Evolutionary conservation across 2,797 vertebrate genomes (phyloP).

Genomic region (Ispidina lecontei): DNA sequence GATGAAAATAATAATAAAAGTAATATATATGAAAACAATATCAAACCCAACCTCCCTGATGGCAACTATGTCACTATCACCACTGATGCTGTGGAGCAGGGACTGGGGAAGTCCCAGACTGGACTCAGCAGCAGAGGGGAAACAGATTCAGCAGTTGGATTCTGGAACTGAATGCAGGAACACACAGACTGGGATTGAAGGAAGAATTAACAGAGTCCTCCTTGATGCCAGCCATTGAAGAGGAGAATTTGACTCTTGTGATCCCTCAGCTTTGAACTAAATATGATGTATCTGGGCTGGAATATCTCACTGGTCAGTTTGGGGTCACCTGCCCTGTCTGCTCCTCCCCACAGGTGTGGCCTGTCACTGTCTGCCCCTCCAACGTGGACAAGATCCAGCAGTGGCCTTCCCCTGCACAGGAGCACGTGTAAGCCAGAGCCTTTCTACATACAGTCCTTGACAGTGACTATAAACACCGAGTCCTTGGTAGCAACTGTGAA

Average conservation of each 20-base stretch:
- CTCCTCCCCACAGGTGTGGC: not conserved
- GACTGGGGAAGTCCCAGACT: not conserved
- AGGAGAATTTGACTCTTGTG: not conserved
- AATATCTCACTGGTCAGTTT: not conserved
- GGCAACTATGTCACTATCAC: not conserved
- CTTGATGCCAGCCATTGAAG: not conserved
- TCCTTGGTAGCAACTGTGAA: not conserved
- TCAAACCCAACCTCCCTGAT: not conserved
- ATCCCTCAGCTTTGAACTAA: not conserved
- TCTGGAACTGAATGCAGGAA: not conserved
- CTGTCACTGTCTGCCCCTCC: not conserved
- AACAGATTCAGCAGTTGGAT: not conserved
- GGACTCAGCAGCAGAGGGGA: not conserved
- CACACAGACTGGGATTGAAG: not conserved
- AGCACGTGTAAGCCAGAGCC: not conserved
- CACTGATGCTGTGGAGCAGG: not conserved
- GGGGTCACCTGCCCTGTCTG: not conserved
- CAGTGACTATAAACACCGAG: not conserved
- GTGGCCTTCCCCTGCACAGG: not conserved
- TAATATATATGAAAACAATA: not conserved
- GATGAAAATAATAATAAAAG: not conserved
- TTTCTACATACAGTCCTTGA: not conserved
- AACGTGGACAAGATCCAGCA: not conserved
- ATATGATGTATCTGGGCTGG: not conserved
- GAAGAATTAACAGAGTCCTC: not conserved